Conservation (phyloP, 2,888 invertebrate genomes). For the Tortrix viridana region DNA sequence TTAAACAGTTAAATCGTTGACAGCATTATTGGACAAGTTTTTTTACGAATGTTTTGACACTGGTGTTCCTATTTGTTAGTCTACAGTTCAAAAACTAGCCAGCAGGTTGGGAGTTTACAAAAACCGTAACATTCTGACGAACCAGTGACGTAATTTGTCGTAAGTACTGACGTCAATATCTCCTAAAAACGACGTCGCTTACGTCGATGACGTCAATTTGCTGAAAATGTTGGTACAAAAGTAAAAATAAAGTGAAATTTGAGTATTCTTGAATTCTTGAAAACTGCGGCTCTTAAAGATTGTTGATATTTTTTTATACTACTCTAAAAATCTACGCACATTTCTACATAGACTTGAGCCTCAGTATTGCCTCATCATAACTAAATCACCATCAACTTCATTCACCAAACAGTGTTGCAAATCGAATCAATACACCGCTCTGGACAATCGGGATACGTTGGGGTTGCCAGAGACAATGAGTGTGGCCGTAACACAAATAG, state of each 20-base stretch:
- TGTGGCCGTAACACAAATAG: neutral
- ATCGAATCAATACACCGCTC: conserved; percentile 67
- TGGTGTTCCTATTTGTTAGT: neutral
- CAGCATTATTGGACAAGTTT: conserved; percentile 10
- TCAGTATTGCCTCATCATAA: conserved; percentile 15
- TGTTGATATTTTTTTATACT: too few relatives aligned
- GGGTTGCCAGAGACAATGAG: conserved; percentile 29
- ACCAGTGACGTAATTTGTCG: too few relatives aligned
- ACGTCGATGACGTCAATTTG: too few relatives aligned
- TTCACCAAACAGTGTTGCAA: conserved; percentile 63
- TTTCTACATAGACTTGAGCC: neutral
- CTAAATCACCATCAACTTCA: conserved; percentile 51
- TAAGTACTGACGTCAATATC: too few relatives aligned
- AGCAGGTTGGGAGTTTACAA: too few relatives aligned
- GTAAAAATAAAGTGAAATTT: too few relatives aligned
- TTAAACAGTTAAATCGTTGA: conserved; percentile 10
- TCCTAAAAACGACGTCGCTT: too few relatives aligned
- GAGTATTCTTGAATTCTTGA: too few relatives aligned
- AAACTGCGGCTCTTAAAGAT: too few relatives aligned
- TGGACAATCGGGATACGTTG: conserved; percentile 40
- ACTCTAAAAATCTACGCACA: neutral
- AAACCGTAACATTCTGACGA: too few relatives aligned
- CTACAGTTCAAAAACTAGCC: neutral
- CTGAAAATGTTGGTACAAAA: too few relatives aligned
- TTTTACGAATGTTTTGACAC: neutral